Percentiles rank a stretch among this genome's conserved stretches.
These are phyloP conservation scores for Dryobates pubescens DNA, from an alignment of 2,797 vertebrate species.

Conservation along the genomic window DNA sequence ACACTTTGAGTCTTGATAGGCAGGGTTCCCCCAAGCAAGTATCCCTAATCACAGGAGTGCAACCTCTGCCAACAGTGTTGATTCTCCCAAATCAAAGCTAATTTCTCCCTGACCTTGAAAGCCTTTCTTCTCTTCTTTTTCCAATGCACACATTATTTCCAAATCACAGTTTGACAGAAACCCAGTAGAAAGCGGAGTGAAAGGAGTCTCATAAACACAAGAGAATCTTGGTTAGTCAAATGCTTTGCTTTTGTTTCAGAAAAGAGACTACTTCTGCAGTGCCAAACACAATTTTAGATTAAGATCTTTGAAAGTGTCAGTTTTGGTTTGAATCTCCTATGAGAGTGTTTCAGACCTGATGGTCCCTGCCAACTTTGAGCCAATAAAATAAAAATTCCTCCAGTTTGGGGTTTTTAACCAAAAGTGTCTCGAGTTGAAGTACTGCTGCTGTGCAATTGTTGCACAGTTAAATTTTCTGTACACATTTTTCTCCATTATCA, in stretches of 20 bases:
- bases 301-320: neutral
- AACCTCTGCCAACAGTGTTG: neutral
- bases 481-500: accelerated
- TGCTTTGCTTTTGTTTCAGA: neutral
- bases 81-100: neutral
- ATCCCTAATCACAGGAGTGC: neutral
- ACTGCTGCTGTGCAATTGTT: neutral
- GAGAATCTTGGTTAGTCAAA: neutral
- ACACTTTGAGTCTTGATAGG: neutral
- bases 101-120: neutral
- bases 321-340: neutral
- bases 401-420: too few species aligned
- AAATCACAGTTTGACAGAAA: neutral
- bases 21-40: neutral
- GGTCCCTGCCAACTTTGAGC: neutral
- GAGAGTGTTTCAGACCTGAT: neutral
- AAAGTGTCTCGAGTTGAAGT: neutral
- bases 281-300: neutral
- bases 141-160: neutral
- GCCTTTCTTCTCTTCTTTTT: neutral
- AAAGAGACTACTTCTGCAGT: neutral
- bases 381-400: neutral
- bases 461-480: neutral
- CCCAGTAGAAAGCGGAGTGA: neutral
- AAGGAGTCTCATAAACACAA: neutral